Conservation (phyloP, 2,797 vertebrate species). For the Acestrorhynchus altus region DNA sequence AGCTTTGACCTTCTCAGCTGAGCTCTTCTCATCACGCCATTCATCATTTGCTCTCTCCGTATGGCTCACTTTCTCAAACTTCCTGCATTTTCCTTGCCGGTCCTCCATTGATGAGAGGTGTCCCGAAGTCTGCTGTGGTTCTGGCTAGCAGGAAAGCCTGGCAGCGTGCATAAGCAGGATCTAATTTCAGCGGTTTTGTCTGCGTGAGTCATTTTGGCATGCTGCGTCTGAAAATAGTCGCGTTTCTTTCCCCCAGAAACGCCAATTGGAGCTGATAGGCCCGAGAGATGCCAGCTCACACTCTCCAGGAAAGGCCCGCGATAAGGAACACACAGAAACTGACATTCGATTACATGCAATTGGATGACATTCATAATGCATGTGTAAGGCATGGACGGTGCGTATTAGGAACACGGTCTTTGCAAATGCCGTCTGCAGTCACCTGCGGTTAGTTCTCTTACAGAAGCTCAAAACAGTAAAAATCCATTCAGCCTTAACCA, state of each 20-base stretch:
- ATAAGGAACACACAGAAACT: not conserved
- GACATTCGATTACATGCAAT: not conserved
- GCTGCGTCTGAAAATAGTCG: conserved; percentile 15
- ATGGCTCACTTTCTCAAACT: conserved; percentile 11
- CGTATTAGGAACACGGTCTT: not conserved
- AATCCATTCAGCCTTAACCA: not conserved
- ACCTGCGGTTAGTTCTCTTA: not conserved
- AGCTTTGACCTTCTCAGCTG: conserved; percentile 58
- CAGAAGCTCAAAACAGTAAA: not conserved
- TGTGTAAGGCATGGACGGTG: not conserved
- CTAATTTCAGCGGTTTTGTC: conserved; percentile 45
- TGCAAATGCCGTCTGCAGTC: not conserved
- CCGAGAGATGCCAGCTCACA: conserved; percentile 24
- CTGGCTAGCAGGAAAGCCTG: not conserved
- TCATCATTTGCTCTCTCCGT: conserved; percentile 40
- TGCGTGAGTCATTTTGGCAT: conserved; percentile 39
- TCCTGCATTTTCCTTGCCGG: not conserved
- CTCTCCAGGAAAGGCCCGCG: not conserved
- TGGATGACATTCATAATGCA: conserved; percentile 4
- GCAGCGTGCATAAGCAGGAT: not conserved
- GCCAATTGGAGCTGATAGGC: conserved; percentile 27
- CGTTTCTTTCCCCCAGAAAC: conserved; percentile 10
- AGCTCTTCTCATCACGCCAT: conserved; percentile 48
- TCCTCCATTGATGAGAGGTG: conserved; percentile 3
- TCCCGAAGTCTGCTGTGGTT: not conserved